Evolutionary conservation across 2,113 vertebrate species (phyloP), one percentile per base, ranked within the genome.

Genomic region (Galbula dea): DNA sequence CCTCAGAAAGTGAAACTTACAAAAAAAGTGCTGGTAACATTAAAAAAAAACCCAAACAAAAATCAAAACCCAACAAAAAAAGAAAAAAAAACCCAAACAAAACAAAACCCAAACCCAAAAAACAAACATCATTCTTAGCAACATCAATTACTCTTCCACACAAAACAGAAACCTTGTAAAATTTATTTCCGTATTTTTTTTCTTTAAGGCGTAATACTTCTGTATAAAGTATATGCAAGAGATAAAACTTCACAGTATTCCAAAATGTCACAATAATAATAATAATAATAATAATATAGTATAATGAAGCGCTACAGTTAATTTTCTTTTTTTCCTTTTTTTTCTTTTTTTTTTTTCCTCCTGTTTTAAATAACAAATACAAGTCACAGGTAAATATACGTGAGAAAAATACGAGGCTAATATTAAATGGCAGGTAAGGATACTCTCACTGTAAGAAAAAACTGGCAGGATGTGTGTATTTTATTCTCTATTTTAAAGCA

Each of bases 161-260:
- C 98, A 98, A 98, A 98, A 98, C 98, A 98, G 98, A 98, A 98
- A 98, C 98, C 98, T 98, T 98, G 98, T 98, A 98, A 98, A 98
- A 98, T 98, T 98, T 98, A 98, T 98, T 98, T 98, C 97, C 96
- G 96, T 98, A 98, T 98, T 98, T 96, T 27, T 52, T 54, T 52
- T 27, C 94, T 98, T 98, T 98, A 98, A 98, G 98, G 98, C 98
- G 98, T 98, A 98, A 98, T 98, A 98, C 98, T 98, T 98, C 98
- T 84, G 98, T 98, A 98, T 98, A 98, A 98, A 98, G 98, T 98
- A 98, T 98, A 98, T 98, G 98, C 98, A 98, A 98, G 98, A 98
- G 98, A 98, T 98, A 98, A 98, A 98, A 98, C 98, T 98, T 98
- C 98, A 98, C 98, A 98, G 98, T 98, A 98, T 98, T 98, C 98